A percentile compares a stretch with the other conserved stretches of the same genome.
phyloP scores from a whole-genome alignment of 2,113 vertebrate genomes.

The Nesoenas mayeri region DNA sequence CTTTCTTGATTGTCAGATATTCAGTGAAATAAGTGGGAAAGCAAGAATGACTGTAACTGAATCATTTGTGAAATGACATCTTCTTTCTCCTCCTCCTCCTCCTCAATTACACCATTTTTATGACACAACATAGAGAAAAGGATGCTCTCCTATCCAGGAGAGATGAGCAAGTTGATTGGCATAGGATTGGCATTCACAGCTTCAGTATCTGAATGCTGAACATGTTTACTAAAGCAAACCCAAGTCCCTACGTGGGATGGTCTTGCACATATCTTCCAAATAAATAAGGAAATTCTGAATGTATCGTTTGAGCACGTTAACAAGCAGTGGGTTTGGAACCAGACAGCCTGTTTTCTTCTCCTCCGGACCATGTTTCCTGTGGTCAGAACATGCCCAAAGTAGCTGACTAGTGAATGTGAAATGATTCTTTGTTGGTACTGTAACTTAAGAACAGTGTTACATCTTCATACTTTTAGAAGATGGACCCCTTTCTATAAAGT shows the following conservation, averaged over 20 bases:
- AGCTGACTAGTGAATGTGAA: neutral
- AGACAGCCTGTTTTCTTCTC: neutral
- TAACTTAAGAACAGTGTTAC: neutral
- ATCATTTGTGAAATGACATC: neutral
- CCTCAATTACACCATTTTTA: neutral
- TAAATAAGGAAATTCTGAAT: neutral
- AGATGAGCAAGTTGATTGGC: neutral
- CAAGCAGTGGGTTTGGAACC: neutral
- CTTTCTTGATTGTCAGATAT: conserved; percentile 29
- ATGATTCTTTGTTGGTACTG: neutral
- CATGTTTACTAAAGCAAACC: neutral
- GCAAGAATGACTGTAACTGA: neutral
- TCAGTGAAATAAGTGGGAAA: conserved; percentile 3
- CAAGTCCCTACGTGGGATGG: neutral
- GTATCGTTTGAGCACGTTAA: neutral
- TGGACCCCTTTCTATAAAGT: neutral
- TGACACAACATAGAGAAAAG: neutral
- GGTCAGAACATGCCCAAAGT: neutral
- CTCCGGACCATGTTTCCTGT: neutral
- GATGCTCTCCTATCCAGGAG: neutral
- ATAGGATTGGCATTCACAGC: neutral
- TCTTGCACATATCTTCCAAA: neutral
- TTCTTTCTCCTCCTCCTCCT: conserved; percentile 5
- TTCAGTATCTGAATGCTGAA: neutral
- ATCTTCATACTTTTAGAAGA: neutral